These are phyloP conservation scores for Fabriciana adippe DNA, from an alignment of 2,888 invertebrate species.

Conservation along the genomic window DNA sequence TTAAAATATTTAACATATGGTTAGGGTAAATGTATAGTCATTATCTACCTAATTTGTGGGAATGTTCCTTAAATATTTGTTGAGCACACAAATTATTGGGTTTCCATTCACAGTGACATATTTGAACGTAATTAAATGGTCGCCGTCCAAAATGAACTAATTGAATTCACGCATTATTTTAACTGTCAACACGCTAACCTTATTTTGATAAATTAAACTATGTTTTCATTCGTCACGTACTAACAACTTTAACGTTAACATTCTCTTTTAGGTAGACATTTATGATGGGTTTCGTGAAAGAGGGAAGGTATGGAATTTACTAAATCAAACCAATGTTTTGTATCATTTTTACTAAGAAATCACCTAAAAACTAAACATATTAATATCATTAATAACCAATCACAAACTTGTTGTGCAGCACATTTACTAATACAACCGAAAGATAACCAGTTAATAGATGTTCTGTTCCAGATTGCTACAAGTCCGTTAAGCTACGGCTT, in stretches of 20 bases:
- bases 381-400: constrained; percentile 15
- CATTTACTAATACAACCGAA: constrained; percentile 56
- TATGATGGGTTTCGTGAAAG: constrained; percentile 72
- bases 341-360: background rate
- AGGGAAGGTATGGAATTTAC: constrained; percentile 66
- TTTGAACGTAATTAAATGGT: constrained; percentile 27
- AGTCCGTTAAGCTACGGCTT: constrained; percentile 89
- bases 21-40: background rate
- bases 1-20: background rate
- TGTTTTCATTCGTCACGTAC: constrained; percentile 30
- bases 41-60: background rate
- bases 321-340: background rate
- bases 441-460: constrained; percentile 76
- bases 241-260: constrained; percentile 49
- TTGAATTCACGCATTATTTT: constrained; percentile 25
- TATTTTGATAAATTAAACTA: constrained; percentile 18
- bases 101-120: constrained; percentile 14
- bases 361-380: background rate
- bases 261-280: constrained; percentile 76
- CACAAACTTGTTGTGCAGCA: constrained; percentile 55
- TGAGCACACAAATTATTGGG: constrained; percentile 6
- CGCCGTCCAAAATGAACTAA: constrained; percentile 21
- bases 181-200: constrained; percentile 26
- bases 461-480: constrained; percentile 85
- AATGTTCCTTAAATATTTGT: constrained; percentile 8